Conservation (phyloP, 2,113 vertebrate genomes). For the Mesocricetus auratus region DNA sequence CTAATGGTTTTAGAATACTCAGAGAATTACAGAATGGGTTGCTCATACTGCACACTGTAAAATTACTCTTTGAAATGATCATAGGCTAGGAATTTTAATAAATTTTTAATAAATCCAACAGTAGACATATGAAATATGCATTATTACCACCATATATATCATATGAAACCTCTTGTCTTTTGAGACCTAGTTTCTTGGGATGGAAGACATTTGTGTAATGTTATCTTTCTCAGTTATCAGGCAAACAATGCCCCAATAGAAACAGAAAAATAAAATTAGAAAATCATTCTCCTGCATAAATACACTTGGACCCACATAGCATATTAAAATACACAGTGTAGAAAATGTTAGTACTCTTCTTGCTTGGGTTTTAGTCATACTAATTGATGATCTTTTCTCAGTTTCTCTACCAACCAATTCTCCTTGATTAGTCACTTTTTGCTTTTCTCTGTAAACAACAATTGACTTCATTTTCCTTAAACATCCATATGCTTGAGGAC, state of each 20-base stretch:
- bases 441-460: background rate
- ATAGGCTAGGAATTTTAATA: constrained; percentile 25
- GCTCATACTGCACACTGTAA: constrained; percentile 21
- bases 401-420: constrained; percentile 1
- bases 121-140: background rate
- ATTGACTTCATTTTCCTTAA: background rate
- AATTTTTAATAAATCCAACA: constrained; percentile 25
- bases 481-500: background rate
- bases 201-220: background rate
- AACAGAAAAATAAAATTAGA: constrained; percentile 29
- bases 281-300: background rate
- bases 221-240: background rate
- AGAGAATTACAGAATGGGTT: constrained; percentile 52
- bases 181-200: background rate
- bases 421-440: background rate
- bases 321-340: background rate
- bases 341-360: background rate
- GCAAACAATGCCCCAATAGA: background rate
- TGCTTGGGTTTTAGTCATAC: constrained; percentile 30
- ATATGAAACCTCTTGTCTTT: background rate
- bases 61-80: constrained; percentile 22
- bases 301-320: background rate
- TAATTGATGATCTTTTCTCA: background rate
- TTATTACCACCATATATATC: background rate
- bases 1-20: background rate